A percentile compares a stretch with the other conserved stretches of the same genome.
Conservation (phyloP, 2,888 invertebrate genomes). For the Unio pictorum region DNA sequence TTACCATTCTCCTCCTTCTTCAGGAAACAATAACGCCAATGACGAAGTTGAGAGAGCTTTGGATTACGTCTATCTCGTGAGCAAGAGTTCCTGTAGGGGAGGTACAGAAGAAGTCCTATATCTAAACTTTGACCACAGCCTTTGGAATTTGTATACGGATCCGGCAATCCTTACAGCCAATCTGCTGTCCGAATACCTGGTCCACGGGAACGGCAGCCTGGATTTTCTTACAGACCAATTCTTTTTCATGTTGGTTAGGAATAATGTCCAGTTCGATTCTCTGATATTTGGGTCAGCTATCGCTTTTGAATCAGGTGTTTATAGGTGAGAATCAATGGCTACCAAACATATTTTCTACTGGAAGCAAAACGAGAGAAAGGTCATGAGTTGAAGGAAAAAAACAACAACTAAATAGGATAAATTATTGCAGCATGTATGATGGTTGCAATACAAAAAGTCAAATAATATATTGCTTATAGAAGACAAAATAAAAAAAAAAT, state of each 20-base stretch:
- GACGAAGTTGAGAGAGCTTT: constrained; percentile 46
- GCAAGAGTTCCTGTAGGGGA: constrained; percentile 37
- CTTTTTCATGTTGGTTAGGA: constrained; percentile 57
- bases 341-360: neutral
- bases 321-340: constrained; percentile 20
- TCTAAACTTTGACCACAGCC: constrained; percentile 54
- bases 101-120: constrained; percentile 59
- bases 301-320: constrained; percentile 53
- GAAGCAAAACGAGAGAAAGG: too few relatives aligned
- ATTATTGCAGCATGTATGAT: too few relatives aligned
- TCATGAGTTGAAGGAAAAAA: too few relatives aligned
- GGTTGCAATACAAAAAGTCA: too few relatives aligned
- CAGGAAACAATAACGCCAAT: neutral
- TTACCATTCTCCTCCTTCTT: too few relatives aligned
- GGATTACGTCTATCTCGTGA: constrained; percentile 57
- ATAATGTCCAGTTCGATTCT: constrained; percentile 60
- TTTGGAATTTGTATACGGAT: constrained; percentile 54
- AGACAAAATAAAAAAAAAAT: too few relatives aligned
- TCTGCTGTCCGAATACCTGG: constrained; percentile 50
- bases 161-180: constrained; percentile 65
- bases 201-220: constrained; percentile 29
- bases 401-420: too few relatives aligned
- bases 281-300: constrained; percentile 64
- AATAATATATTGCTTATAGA: too few relatives aligned
- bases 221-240: constrained; percentile 40